Percentiles rank a stretch among this genome's conserved stretches.
These are phyloP conservation scores for Barbus barbus DNA, from an alignment of 2,113 vertebrate genomes.

Conservation along the genomic window DNA sequence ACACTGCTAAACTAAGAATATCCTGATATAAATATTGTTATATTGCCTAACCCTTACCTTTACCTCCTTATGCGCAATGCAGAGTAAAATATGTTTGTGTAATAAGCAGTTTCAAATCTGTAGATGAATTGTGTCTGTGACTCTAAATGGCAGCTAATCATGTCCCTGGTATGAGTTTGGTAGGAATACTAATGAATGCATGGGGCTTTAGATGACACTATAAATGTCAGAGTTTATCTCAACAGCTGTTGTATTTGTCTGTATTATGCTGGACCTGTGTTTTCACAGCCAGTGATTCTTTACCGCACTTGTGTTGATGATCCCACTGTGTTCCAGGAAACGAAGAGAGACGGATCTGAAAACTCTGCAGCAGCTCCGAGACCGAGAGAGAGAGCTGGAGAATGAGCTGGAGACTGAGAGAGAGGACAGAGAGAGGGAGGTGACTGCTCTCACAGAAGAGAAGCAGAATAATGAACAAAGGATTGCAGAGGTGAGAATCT, in stretches of 20 bases:
- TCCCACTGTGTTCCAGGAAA: slow-evolving; percentile 18
- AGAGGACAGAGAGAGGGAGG: slow-evolving; percentile 58
- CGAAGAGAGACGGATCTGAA: slow-evolving; percentile 68
- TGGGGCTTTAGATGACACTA: neutral
- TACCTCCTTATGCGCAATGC: neutral
- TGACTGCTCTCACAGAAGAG: slow-evolving; percentile 56
- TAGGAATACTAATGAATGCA: slow-evolving; percentile 17
- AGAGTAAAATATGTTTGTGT: neutral
- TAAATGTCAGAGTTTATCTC: slow-evolving; percentile 17
- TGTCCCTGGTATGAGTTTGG: neutral
- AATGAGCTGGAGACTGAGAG: slow-evolving; percentile 62
- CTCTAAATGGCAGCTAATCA: slow-evolving; percentile 11
- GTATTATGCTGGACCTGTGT: neutral
- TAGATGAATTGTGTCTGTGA: neutral
- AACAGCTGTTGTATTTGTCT: slow-evolving; percentile 16
- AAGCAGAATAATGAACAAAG: slow-evolving; percentile 59
- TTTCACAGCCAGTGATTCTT: neutral
- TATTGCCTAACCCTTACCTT: neutral
- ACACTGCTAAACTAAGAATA: neutral
- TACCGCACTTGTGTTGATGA: slow-evolving; percentile 3
- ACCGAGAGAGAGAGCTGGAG: slow-evolving; percentile 58
- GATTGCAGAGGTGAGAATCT: slow-evolving; percentile 73
- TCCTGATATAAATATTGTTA: neutral
- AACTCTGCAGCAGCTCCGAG: slow-evolving; percentile 68
- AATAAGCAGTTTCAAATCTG: neutral